Conservation (phyloP, 2,113 vertebrate species). For the Bos indicus region DNA sequence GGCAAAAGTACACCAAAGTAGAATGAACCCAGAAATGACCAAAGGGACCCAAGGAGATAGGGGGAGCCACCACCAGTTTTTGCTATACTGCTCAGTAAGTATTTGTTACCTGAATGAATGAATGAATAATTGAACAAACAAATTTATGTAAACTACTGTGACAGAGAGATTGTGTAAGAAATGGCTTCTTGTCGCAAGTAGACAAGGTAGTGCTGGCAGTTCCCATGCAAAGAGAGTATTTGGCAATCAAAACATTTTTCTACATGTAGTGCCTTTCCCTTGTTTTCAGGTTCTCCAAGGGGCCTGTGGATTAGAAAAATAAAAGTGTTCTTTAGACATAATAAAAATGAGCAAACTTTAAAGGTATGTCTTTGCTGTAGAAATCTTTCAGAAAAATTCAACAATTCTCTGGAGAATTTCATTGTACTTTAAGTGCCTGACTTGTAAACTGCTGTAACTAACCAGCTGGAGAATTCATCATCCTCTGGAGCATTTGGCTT, state of each 20-base stretch:
- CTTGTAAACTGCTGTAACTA: conserved; percentile 43
- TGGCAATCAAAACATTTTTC: neutral
- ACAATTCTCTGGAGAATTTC: conserved; percentile 55
- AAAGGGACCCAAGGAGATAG: neutral
- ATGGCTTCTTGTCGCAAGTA: neutral
- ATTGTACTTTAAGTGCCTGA: conserved; percentile 21
- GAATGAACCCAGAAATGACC: neutral
- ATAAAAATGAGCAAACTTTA: conserved; percentile 8
- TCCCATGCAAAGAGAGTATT: neutral
- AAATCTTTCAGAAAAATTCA: conserved; percentile 52
- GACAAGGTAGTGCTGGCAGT: neutral
- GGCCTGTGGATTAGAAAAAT: neutral
- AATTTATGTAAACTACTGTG: neutral
- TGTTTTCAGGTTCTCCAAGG: neutral
- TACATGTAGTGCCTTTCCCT: neutral
- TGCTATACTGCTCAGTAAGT: neutral
- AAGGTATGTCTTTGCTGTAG: neutral
- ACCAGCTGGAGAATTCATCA: conserved; percentile 57
- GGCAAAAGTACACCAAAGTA: neutral
- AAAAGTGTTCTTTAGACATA: neutral
- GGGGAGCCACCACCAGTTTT: neutral
- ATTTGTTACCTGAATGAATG: neutral
- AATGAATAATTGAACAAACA: neutral
- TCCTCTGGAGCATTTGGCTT: conserved; percentile 50
- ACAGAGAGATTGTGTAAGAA: neutral